Evolutionary conservation across 2,113 vertebrate genomes (phyloP).

Genomic region (Tragelaphus strepsiceros): DNA sequence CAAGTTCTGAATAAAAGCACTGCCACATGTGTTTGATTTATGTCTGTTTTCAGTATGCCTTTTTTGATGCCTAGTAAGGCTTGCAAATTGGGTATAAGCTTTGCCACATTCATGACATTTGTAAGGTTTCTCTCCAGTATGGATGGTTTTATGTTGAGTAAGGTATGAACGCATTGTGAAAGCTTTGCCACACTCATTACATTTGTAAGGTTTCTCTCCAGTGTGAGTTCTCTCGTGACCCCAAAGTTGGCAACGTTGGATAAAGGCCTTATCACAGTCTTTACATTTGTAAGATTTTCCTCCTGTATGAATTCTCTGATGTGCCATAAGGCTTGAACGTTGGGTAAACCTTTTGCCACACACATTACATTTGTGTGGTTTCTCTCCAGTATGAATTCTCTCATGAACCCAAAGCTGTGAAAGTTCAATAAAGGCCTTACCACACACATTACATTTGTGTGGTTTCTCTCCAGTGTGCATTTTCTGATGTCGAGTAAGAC

Average conservation of each 20-base stretch:
- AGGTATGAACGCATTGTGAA: not conserved
- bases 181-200: not conserved
- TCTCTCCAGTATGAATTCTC: constrained; percentile 9
- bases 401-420: constrained; percentile 29
- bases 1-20: not conserved
- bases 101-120: not conserved
- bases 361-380: not conserved
- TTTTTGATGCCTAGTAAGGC: not conserved
- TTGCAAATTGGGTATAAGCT: not conserved
- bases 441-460: not conserved
- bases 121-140: not conserved
- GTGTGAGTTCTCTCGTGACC: constrained; percentile 16
- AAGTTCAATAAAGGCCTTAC: constrained; percentile 38
- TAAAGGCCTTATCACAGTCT: not conserved
- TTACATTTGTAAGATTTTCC: not conserved
- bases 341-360: not conserved
- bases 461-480: not conserved
- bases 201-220: not conserved
- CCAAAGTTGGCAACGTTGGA: not conserved
- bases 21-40: not conserved
- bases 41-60: not conserved
- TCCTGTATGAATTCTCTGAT: not conserved
- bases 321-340: constrained; percentile 53
- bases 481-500: not conserved
- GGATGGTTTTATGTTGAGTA: not conserved